Conservation (phyloP, 2,113 vertebrate species). For the Tyto alba region DNA sequence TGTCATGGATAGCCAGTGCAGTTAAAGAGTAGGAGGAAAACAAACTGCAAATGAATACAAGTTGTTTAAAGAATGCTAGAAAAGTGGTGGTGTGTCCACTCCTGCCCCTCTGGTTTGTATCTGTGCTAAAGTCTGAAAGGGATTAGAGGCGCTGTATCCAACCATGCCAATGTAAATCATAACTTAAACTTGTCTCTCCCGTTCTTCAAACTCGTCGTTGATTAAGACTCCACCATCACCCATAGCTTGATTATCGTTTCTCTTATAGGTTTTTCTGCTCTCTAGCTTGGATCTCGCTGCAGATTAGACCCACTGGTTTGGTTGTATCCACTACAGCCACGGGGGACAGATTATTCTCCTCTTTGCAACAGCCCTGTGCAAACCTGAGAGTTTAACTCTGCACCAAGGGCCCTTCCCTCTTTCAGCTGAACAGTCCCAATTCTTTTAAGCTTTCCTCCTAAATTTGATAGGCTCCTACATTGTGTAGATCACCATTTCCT, state of each 20-base stretch:
- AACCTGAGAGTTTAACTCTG: neutral
- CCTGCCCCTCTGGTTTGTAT: neutral
- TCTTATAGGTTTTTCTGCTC: neutral
- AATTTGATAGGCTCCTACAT: neutral
- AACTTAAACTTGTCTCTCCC: neutral
- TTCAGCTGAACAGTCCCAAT: neutral
- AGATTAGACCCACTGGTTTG: neutral
- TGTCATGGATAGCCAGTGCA: neutral
- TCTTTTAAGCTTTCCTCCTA: neutral
- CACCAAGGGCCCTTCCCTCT: neutral
- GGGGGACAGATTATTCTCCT: neutral
- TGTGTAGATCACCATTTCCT: neutral
- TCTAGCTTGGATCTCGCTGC: neutral
- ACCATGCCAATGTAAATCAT: neutral
- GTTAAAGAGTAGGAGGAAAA: neutral
- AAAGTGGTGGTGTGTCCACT: neutral
- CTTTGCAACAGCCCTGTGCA: neutral
- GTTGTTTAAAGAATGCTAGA: neutral
- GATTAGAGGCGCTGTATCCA: neutral
- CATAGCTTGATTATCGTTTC: neutral
- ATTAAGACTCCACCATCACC: neutral
- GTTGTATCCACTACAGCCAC: accelerated
- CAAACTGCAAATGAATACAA: neutral
- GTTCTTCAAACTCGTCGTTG: neutral
- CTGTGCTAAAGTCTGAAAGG: neutral